Evolutionary conservation across 2,113 vertebrate genomes (phyloP).

Genomic region (Epinephelus lanceolatus): DNA sequence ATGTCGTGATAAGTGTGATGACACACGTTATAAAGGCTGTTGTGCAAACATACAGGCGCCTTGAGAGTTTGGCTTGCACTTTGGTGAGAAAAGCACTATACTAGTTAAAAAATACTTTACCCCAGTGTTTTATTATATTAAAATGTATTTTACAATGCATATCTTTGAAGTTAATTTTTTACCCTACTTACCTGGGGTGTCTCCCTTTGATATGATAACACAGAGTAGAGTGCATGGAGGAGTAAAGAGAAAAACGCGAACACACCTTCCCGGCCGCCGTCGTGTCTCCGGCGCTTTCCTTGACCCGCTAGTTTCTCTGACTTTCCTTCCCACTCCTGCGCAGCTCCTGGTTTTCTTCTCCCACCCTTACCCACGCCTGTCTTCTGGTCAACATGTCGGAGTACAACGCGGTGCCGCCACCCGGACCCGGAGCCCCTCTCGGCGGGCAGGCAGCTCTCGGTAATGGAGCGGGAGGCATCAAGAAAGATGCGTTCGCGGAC

Average conservation of each 20-base stretch:
- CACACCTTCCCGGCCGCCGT: slow-evolving; percentile 37
- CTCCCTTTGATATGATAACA: too few relatives aligned
- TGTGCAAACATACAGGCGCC: too few relatives aligned
- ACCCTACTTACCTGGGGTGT: too few relatives aligned
- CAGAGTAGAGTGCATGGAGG: too few relatives aligned
- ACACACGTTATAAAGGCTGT: too few relatives aligned
- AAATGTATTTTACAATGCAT: too few relatives aligned
- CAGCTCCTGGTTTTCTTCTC: slow-evolving; percentile 39
- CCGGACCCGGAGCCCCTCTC: slow-evolving; percentile 65
- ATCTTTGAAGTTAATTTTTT: too few relatives aligned
- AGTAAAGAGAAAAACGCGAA: neutral
- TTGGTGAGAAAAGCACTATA: too few relatives aligned
- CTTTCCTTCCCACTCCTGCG: slow-evolving; percentile 69
- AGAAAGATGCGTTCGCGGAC: slow-evolving; percentile 91
- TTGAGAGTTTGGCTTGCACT: too few relatives aligned
- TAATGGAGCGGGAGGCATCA: slow-evolving; percentile 74
- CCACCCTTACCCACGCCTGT: neutral
- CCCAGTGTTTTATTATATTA: too few relatives aligned
- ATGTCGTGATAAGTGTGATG: too few relatives aligned
- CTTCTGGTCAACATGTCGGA: slow-evolving; percentile 79
- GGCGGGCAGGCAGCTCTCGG: slow-evolving; percentile 58
- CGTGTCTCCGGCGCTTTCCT: slow-evolving; percentile 40
- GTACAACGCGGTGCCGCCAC: slow-evolving; percentile 76
- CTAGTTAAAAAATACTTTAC: too few relatives aligned
- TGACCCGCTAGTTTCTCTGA: slow-evolving; percentile 64